Evolutionary conservation across 2,113 vertebrate species (phyloP).

Genomic region (Butorides virescens): DNA sequence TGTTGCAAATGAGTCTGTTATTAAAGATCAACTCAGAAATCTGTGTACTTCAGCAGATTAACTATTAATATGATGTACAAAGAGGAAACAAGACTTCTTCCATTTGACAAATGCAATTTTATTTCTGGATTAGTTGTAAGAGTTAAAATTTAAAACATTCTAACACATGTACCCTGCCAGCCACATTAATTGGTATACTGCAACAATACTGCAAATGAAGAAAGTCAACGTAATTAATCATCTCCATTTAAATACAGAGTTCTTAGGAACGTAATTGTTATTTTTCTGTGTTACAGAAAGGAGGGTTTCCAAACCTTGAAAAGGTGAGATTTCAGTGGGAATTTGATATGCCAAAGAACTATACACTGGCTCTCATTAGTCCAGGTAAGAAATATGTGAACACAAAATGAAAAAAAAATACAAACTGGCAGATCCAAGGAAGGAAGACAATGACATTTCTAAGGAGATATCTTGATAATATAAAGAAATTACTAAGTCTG

Average conservation of each 20-base stretch:
- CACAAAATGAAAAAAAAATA: not conserved
- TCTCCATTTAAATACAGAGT: not conserved
- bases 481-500: not conserved
- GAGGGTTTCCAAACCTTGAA: not conserved
- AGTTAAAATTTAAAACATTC: not conserved
- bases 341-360: not conserved
- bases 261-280: not conserved
- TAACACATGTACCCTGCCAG: not conserved
- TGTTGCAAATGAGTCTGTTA: not conserved
- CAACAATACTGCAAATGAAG: not conserved
- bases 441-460: not conserved
- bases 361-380: not conserved
- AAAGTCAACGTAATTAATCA: not conserved
- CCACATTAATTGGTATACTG: not conserved
- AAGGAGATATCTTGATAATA: not conserved
- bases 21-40: not conserved
- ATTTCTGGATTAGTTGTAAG: conserved; percentile 15
- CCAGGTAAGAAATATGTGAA: not conserved
- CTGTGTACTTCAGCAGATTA: not conserved
- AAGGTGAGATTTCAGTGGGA: not conserved
- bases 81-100: not conserved
- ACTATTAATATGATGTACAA: not conserved
- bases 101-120: conserved; percentile 48
- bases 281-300: not conserved
- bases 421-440: not conserved